Percentiles rank a stretch among this genome's conserved stretches.
Evolutionary conservation across 2,797 vertebrate genomes (phyloP).

Genomic region (Sebastes kiyomatsui): DNA sequence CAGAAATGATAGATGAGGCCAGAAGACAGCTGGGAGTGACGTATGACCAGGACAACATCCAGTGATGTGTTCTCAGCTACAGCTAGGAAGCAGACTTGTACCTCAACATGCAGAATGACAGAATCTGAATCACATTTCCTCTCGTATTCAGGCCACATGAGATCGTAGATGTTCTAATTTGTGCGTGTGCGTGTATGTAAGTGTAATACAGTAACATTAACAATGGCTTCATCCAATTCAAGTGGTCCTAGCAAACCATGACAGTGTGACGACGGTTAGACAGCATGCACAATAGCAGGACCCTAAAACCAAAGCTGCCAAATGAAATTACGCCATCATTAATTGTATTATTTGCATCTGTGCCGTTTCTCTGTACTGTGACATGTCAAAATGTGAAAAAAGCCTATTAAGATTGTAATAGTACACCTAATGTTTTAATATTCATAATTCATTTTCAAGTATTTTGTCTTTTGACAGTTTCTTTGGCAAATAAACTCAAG

Average conservation of each 20-base stretch:
- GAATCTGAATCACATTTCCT: background rate
- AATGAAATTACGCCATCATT: background rate
- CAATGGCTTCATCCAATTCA: background rate
- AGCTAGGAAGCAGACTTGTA: background rate
- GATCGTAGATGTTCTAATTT: background rate
- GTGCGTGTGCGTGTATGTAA: background rate
- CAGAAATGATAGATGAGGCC: constrained; percentile 33
- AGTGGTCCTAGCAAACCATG: no score
- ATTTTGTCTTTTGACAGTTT: background rate
- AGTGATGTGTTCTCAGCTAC: background rate
- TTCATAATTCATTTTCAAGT: background rate
- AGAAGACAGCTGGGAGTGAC: constrained; percentile 31
- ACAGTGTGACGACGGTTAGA: background rate
- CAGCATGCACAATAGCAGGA: background rate
- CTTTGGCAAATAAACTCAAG: background rate
- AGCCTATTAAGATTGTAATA: background rate
- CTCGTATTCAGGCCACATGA: background rate
- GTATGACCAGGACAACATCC: constrained; percentile 19
- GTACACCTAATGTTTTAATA: background rate
- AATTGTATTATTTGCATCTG: background rate
- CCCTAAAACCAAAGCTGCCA: background rate
- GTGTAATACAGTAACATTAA: background rate
- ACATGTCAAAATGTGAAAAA: background rate
- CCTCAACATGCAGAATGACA: background rate
- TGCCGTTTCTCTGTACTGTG: background rate